Evolutionary conservation across 2,113 vertebrate species (phyloP), one percentile per base, ranked within the genome.

Genomic region (Indicator indicator): DNA sequence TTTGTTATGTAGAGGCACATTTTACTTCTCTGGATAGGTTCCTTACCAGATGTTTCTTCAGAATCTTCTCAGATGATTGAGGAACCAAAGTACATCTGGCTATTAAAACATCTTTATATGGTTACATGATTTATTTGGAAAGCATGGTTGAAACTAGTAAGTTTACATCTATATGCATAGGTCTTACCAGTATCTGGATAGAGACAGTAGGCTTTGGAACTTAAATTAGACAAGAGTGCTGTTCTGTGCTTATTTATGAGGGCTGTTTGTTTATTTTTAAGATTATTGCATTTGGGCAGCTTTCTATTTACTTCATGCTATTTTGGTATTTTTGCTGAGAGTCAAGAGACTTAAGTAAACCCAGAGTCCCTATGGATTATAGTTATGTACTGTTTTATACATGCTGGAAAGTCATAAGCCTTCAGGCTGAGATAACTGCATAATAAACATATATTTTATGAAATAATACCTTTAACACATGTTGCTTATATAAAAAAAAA

Each of bases 381-480:
- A 95, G 96, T 93, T 97, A 97, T 97, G 96, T 96, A 94, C 88
- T 93, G 77, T 89, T 94, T 96, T 94, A 73, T 95, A 93, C 94
- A 93, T 93, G 69, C 88, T 96, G 88, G 95, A 94, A 96, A 96
- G 38, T 74, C 73, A 90, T 97, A 97, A 96, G 84, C 94, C 93
- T 96, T 90, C 63, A 4, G 95, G 95, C 95, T 93, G 96, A 97
- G 96, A 96, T 95, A 97, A 94, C 96, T 95, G 90, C 87, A 83
- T 96, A 95, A 95, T 95, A 97, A 97, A 97, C 60, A 72, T 87
- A 83, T 90, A 96, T 97, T 97, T 97, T 96, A 94, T 84, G 86
- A 96, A 97, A 96, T 96, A 94, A 97, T 97, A 92, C 84, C 79
- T 97, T 97, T 97, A 97, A 79, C 96, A 97, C 69, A 95, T 97